Conservation (phyloP, 2,113 vertebrate species). For the Ochotona princeps region DNA sequence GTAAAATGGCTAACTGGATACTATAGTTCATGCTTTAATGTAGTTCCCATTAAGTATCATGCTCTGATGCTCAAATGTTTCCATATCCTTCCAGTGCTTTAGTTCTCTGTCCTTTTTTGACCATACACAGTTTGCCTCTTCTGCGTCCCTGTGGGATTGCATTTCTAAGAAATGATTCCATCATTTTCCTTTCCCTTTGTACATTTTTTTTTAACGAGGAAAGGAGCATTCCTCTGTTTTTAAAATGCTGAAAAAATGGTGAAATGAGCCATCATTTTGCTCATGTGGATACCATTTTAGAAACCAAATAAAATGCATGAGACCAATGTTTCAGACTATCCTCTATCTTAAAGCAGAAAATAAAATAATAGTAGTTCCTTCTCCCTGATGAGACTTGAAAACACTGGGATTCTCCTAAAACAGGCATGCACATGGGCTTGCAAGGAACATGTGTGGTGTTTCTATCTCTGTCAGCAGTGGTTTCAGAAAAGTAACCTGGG, state of each 20-base stretch:
- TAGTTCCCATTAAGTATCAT: background rate
- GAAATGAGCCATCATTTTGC: conserved; percentile 51
- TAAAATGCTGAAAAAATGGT: conserved; percentile 47
- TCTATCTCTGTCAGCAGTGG: background rate
- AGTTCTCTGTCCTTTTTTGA: conserved; percentile 29
- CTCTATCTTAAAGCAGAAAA: background rate
- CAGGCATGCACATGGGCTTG: background rate
- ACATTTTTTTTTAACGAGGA: conserved; percentile 40
- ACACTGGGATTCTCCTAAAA: background rate
- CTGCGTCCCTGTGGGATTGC: conserved; percentile 52
- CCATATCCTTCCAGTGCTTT: background rate
- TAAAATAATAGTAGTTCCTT: background rate
- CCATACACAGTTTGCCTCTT: background rate
- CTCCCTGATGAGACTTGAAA: background rate
- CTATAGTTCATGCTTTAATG: background rate
- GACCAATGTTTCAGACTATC: conserved; percentile 13
- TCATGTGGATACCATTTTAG: background rate
- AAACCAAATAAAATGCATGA: conserved; percentile 59
- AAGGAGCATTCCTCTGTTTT: conserved; percentile 23
- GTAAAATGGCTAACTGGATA: background rate
- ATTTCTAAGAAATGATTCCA: conserved; percentile 34
- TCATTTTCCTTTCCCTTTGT: conserved; percentile 15
- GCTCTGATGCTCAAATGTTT: conserved; percentile 1
- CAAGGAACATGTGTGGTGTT: background rate
- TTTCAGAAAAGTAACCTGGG: conserved; percentile 3